A percentile compares a stretch with the other conserved stretches of the same genome.
Evolutionary conservation across 2,113 vertebrate genomes (phyloP).

Genomic region (Chaenocephalus aceratus): DNA sequence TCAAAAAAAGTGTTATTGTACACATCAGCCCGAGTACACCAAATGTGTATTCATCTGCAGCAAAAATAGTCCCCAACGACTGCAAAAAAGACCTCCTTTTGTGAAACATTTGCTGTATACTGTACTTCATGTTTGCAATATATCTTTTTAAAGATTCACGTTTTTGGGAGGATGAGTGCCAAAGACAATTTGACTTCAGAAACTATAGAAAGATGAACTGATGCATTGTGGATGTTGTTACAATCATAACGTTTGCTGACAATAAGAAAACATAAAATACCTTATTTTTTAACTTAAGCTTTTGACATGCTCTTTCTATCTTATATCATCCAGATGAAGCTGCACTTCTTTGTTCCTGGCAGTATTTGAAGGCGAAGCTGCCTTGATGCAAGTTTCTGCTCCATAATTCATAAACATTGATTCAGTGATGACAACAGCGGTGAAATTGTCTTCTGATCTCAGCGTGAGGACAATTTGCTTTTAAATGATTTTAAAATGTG

Average conservation of each 20-base stretch:
- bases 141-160: background rate
- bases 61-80: background rate
- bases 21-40: background rate
- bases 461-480: constrained; percentile 48
- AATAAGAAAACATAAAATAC: background rate
- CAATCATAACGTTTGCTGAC: background rate
- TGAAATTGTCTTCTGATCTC: constrained; percentile 50
- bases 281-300: background rate
- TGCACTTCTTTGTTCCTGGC: constrained; percentile 11
- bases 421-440: constrained; percentile 1
- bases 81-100: background rate
- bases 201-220: background rate
- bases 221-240: background rate
- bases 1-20: too few species aligned
- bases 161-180: too few species aligned
- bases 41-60: background rate
- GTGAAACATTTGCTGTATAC: background rate
- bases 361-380: constrained; percentile 21
- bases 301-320: too few species aligned
- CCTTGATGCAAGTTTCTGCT: constrained; percentile 37
- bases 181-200: background rate
- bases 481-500: constrained; percentile 45
- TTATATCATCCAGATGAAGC: background rate
- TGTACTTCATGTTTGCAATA: too few species aligned
- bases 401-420: constrained; percentile 63